phyloP scores from a whole-genome alignment of 2,888 invertebrate genomes.

The Theretra japonica region DNA sequence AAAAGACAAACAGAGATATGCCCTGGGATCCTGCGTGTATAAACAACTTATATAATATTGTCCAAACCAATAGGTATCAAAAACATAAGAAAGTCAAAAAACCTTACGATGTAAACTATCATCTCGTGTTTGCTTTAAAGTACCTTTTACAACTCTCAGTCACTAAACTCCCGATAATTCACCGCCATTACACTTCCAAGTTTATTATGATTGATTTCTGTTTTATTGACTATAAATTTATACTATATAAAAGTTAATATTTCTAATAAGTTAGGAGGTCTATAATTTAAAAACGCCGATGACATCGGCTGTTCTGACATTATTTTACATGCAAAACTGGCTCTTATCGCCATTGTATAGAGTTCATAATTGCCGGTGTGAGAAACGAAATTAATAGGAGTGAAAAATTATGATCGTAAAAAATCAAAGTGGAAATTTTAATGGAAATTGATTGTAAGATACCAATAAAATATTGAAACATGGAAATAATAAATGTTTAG shows the following conservation, averaged over 20 bases:
- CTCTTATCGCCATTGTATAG: background rate
- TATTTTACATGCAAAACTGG: background rate
- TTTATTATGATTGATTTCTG: slow-evolving; percentile 25
- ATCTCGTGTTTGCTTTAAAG: background rate
- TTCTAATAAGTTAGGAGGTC: slow-evolving; percentile 24
- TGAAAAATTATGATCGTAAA: slow-evolving; percentile 25
- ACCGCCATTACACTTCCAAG: background rate
- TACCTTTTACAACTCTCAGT: background rate
- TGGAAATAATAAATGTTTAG: slow-evolving; percentile 3
- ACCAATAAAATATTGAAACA: slow-evolving; percentile 7
- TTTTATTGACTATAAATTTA: slow-evolving; percentile 23
- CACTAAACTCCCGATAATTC: slow-evolving; percentile 10
- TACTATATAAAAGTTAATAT: slow-evolving; percentile 24
- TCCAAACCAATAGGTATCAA: too few species aligned
- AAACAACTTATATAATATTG: too few species aligned
- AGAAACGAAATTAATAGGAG: slow-evolving; percentile 12
- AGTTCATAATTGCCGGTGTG: background rate
- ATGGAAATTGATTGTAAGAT: slow-evolving; percentile 14
- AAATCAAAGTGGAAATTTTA: slow-evolving; percentile 20
- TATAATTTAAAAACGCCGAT: slow-evolving; percentile 21
- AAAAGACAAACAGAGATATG: too few species aligned
- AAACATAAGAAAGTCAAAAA: too few species aligned
- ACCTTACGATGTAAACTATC: too few species aligned
- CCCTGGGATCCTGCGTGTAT: too few species aligned
- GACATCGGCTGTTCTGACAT: background rate